Percentiles rank a stretch among this genome's conserved stretches.
Evolutionary conservation across 2,888 invertebrate species (phyloP).

Genomic region (Philopedon plagiatum): DNA sequence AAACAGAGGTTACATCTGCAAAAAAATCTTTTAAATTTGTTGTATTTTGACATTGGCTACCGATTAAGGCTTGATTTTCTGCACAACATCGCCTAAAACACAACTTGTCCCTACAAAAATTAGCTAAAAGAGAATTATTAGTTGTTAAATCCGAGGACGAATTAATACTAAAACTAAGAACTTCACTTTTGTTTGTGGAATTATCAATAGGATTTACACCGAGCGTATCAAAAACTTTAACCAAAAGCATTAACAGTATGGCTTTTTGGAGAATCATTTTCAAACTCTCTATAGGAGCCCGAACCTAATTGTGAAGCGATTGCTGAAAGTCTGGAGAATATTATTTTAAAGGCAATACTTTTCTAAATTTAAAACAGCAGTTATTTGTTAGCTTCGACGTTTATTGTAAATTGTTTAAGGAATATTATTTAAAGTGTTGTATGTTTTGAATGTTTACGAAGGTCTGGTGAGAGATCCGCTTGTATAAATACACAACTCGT

Average conservation of each 20-base stretch:
- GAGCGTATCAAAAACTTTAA: neutral
- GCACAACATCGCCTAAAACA: slow-evolving; percentile 38
- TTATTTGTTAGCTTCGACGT: slow-evolving; percentile 25
- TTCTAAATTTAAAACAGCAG: slow-evolving; percentile 41
- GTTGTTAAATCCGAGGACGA: neutral
- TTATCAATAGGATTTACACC: neutral
- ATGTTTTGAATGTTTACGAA: slow-evolving; percentile 18
- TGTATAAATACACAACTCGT: slow-evolving; percentile 16
- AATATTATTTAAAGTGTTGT: slow-evolving; percentile 38
- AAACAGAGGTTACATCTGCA: neutral
- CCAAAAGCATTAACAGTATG: neutral
- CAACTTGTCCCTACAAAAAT: slow-evolving; percentile 23
- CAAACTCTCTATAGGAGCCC: neutral
- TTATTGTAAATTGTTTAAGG: slow-evolving; percentile 41
- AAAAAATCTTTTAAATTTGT: neutral
- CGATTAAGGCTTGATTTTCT: slow-evolving; percentile 19
- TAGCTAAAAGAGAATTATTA: neutral
- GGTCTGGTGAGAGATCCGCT: slow-evolving; percentile 3
- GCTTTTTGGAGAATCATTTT: slow-evolving; percentile 5
- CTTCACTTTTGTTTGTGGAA: neutral
- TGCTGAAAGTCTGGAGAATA: slow-evolving; percentile 24
- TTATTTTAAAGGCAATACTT: slow-evolving; percentile 3
- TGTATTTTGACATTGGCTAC: neutral
- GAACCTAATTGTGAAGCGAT: slow-evolving; percentile 7
- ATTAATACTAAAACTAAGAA: neutral